phyloP scores from a whole-genome alignment of 2,888 invertebrate species.

The Epirrita christyi region DNA sequence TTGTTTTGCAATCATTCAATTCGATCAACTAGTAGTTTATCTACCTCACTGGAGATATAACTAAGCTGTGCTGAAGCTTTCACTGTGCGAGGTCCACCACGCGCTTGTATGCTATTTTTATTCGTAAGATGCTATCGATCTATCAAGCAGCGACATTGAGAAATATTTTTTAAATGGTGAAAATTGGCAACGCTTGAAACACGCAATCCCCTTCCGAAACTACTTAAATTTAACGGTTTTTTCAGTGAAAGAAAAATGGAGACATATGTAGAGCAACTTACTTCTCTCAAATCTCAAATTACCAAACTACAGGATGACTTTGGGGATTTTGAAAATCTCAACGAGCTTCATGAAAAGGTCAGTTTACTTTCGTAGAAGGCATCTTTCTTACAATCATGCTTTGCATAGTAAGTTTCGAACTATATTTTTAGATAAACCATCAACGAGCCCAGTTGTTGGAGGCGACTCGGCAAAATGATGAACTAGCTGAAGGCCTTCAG shows the following conservation, averaged over 20 bases:
- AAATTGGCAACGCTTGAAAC: too few species aligned
- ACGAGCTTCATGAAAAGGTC: constrained; percentile 64
- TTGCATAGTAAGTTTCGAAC: neutral
- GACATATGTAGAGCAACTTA: constrained; percentile 64
- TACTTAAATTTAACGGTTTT: constrained; percentile 14
- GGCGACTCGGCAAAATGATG: constrained; percentile 54
- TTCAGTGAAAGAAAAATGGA: constrained; percentile 66
- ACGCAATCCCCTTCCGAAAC: too few species aligned
- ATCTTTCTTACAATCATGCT: neutral
- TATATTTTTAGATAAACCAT: constrained; percentile 54
- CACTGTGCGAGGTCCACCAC: too few species aligned
- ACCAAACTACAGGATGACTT: constrained; percentile 63
- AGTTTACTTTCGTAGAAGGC: neutral
- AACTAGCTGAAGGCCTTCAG: constrained; percentile 58
- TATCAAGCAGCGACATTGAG: neutral
- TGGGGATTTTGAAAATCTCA: constrained; percentile 65
- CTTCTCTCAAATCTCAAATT: constrained; percentile 61
- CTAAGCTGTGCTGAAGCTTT: too few species aligned
- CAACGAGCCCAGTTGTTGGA: constrained; percentile 61
- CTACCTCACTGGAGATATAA: too few species aligned
- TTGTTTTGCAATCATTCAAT: too few species aligned
- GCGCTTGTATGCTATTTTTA: too few species aligned
- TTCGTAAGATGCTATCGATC: too few species aligned
- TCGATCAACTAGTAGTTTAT: too few species aligned
- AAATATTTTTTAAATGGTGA: neutral